phyloP scores from a whole-genome alignment of 2,113 vertebrate species.

The Corapipo altera region DNA sequence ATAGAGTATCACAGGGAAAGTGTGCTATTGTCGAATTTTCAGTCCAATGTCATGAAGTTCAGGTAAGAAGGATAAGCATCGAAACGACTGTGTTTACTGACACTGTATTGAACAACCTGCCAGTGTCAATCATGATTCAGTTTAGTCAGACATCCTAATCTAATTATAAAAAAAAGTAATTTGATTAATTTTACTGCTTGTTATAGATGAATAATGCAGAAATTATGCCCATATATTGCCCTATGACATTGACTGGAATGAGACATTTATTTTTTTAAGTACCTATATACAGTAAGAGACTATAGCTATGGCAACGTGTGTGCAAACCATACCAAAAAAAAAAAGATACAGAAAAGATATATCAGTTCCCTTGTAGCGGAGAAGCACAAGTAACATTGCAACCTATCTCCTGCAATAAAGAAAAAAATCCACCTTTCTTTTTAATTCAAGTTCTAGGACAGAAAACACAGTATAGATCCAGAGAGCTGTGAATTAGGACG shows the following conservation, averaged over 20 bases:
- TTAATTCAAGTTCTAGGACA: constrained; percentile 1
- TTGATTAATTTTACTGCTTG: not conserved
- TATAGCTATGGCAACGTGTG: not conserved
- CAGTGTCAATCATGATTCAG: not conserved
- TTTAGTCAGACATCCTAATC: not conserved
- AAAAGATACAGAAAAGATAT: not conserved
- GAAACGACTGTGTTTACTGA: not conserved
- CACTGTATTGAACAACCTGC: not conserved
- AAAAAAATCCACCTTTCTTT: not conserved
- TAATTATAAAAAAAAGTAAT: not conserved
- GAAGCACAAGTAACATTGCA: not conserved
- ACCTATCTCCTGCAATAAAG: not conserved
- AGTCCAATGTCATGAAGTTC: not conserved
- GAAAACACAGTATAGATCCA: not conserved
- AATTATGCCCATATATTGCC: not conserved
- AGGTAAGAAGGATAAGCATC: not conserved
- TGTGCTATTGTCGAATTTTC: not conserved
- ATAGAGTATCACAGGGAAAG: not conserved
- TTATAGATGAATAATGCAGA: not conserved
- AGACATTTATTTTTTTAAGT: not conserved
- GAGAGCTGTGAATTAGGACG: constrained; percentile 27
- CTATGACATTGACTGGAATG: not conserved
- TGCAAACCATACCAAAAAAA: not conserved
- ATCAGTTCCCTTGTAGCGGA: not conserved
- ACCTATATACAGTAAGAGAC: not conserved